phyloP scores from a whole-genome alignment of 2,888 invertebrate genomes.

The Cabera pusaria region DNA sequence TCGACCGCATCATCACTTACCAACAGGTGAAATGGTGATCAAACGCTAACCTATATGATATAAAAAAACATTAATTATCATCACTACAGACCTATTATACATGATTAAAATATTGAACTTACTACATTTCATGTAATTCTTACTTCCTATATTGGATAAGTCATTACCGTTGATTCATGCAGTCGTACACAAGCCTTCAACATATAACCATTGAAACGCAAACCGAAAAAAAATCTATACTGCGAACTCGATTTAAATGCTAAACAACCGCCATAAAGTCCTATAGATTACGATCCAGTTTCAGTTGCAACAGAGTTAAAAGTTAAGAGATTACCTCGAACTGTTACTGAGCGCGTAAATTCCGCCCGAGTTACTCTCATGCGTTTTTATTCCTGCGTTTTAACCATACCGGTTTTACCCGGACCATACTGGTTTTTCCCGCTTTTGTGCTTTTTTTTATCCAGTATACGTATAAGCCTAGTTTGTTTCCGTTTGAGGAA shows the following conservation, averaged over 20 bases:
- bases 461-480: conserved; percentile 23
- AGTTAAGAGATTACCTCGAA: conserved; percentile 64
- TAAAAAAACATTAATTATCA: too few relatives aligned
- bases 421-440: conserved; percentile 23
- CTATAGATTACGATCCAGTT: conserved; percentile 26
- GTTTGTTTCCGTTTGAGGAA: conserved; percentile 53
- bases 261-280: conserved; percentile 24
- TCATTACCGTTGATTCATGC: too few relatives aligned
- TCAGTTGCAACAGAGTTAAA: conserved; percentile 49
- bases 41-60: background rate
- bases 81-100: too few relatives aligned
- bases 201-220: background rate
- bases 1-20: too few relatives aligned
- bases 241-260: conserved; percentile 18
- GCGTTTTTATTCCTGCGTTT: conserved; percentile 24
- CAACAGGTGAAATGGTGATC: too few relatives aligned
- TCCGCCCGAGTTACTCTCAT: conserved; percentile 21
- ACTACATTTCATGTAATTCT: too few relatives aligned
- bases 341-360: conserved; percentile 51
- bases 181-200: background rate
- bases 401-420: conserved; percentile 5
- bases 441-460: too few relatives aligned
- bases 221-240: conserved; percentile 5
- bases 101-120: too few relatives aligned
- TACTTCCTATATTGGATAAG: too few relatives aligned